phyloP scores from a whole-genome alignment of 2,113 vertebrate species.

The Irena cyanogastra region DNA sequence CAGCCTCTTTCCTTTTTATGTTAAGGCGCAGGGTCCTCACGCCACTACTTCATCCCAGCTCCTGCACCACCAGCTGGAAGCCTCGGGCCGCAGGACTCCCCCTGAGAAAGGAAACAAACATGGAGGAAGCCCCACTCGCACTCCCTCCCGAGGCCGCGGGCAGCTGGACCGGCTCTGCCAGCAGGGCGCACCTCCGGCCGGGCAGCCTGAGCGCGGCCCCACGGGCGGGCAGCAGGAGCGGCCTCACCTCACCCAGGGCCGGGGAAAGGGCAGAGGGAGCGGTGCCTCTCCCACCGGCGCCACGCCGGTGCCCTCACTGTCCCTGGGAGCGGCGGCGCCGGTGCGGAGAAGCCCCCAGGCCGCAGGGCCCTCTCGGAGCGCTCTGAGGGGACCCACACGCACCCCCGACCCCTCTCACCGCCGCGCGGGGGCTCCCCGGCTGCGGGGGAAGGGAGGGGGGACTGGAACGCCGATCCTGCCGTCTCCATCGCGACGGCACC shows the following conservation, averaged over 20 bases:
- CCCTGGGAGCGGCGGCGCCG: background rate
- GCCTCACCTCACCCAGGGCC: background rate
- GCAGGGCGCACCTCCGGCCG: background rate
- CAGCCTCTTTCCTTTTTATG: background rate
- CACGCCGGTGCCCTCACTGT: background rate
- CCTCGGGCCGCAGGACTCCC: background rate
- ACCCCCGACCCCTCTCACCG: background rate
- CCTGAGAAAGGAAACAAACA: background rate
- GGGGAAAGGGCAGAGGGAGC: background rate
- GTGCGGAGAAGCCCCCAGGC: no score
- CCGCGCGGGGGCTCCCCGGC: background rate
- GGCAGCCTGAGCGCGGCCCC: background rate
- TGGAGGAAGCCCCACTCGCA: background rate
- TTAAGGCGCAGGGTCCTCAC: background rate
- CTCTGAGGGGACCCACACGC: background rate
- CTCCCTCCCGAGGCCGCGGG: background rate
- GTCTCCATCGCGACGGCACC: background rate
- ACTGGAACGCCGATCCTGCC: rapidly evolving
- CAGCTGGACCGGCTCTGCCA: background rate
- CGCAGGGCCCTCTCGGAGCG: background rate
- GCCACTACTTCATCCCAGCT: background rate
- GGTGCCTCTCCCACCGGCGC: background rate
- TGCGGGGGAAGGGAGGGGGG: background rate
- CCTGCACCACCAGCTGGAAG: background rate
- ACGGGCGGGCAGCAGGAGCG: background rate